Conservation (phyloP, 2,113 vertebrate genomes). For the Crotalus viridis region DNA sequence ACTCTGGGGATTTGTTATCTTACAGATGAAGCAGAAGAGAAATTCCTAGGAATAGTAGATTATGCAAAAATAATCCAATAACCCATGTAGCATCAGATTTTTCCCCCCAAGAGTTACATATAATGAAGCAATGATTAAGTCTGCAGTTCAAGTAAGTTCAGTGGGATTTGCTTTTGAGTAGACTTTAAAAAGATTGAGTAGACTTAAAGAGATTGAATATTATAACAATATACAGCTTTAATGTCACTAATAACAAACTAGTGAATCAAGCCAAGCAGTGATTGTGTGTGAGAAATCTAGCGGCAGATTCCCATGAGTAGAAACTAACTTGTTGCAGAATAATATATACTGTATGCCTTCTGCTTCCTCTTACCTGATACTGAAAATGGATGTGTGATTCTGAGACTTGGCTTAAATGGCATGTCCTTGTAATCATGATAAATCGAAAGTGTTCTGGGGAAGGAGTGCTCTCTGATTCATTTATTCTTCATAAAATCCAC, state of each 20-base stretch:
- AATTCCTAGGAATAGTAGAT: neutral
- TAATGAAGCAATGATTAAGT: neutral
- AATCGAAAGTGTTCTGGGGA: conserved; percentile 1
- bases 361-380: conserved; percentile 47
- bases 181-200: neutral
- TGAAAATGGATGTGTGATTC: conserved; percentile 46
- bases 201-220: neutral
- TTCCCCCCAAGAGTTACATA: neutral
- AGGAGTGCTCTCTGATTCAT: conserved; percentile 3
- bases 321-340: conserved; percentile 40
- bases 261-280: conserved; percentile 55
- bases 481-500: conserved; percentile 25
- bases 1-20: neutral
- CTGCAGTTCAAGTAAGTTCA: neutral
- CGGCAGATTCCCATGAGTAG: conserved; percentile 36
- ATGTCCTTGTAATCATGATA: neutral
- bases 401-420: neutral
- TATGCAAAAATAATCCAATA: neutral
- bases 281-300: conserved; percentile 56
- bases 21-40: neutral
- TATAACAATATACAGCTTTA: neutral
- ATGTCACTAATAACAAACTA: neutral
- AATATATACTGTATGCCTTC: conserved; percentile 14
- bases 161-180: neutral
- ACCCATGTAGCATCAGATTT: neutral